Evolutionary conservation across 2,888 invertebrate species (phyloP), one percentile per base, ranked within the genome.

Genomic region (Ypsolopha sequella): DNA sequence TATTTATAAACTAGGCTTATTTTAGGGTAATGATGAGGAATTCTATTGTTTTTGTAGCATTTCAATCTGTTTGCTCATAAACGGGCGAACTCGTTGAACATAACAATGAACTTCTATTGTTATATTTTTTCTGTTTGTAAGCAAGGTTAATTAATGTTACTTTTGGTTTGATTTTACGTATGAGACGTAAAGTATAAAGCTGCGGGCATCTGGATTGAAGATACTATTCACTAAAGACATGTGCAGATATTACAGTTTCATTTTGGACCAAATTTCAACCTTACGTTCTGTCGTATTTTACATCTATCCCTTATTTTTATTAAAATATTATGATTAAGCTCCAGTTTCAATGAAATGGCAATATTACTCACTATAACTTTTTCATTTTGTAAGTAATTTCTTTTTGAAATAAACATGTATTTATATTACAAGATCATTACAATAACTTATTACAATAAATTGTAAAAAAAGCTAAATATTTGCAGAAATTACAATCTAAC

Each of bases 201-300:
- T 3, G 4, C 24, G 24, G 4, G 24, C 24, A 24, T 4, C 24
- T 3, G 10, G n/a, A 45, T 6, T 33, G 2, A 10, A 39, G 24
- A 49, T 14, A 24, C 69, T 71, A 78, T 59, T 62, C 56, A 57
- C 77, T 80, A 82, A 73, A 81, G 77, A 77, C 79, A 73, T 73
- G 81, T 82, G 84, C 79, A 76, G 66, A 62, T 72, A 74, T 73
- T 82, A 80, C 76, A 73, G 33, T 41, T 11, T 39, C 49, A 73
- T 73, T 81, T 86, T 86, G 85, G 85, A 86, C 85, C 85, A 85
- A 84, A 80, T 72, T 84, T 85, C 85, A 86, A 86, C 85, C 85
- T 79, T 85, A 76, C 73, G 70, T 70, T 78, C 76, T 72, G 65
- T 70, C 66, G 65, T 67, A 70, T 4, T 24, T 24, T 24, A 24